Evolutionary conservation across 1,140 invertebrate species (phyloP).

Genomic region (Mya arenaria): DNA sequence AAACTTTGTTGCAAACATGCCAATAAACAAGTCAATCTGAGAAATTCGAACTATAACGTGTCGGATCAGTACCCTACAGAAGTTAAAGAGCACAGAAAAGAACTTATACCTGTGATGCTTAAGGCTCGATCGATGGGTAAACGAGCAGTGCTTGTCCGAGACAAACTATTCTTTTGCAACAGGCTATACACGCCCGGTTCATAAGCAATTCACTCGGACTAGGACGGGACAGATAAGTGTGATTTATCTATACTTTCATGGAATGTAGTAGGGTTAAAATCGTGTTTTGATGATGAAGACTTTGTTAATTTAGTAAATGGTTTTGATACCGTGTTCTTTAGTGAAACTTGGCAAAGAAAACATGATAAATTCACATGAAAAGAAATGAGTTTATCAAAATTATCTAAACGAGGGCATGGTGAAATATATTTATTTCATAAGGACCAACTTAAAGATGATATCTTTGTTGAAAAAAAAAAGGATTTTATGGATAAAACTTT

Average conservation of each 20-base stretch:
- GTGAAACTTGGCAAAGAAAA: background rate
- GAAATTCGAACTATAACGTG: background rate
- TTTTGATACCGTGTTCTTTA: conserved; percentile 5
- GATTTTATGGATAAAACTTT: too few species aligned
- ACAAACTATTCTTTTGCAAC: conserved; percentile 4
- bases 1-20: conserved; percentile 8
- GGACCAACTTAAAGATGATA: too few species aligned
- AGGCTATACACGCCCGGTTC: background rate
- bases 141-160: conserved; percentile 1
- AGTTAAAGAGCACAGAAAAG: conserved; percentile 14
- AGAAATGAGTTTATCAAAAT: background rate
- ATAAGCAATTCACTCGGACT: background rate
- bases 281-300: background rate
- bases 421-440: conserved; percentile 11
- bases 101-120: conserved; percentile 3
- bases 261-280: conserved; percentile 4
- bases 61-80: conserved; percentile 15
- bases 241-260: conserved; percentile 4
- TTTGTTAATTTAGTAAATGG: background rate
- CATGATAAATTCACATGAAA: background rate
- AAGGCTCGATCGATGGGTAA: background rate
- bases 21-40: background rate
- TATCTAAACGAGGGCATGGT: background rate
- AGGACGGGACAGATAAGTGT: conserved; percentile 3
- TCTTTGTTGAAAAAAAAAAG: too few species aligned